Conservation (phyloP, 2,113 vertebrate genomes). For the Ceuthmochares aereus region DNA sequence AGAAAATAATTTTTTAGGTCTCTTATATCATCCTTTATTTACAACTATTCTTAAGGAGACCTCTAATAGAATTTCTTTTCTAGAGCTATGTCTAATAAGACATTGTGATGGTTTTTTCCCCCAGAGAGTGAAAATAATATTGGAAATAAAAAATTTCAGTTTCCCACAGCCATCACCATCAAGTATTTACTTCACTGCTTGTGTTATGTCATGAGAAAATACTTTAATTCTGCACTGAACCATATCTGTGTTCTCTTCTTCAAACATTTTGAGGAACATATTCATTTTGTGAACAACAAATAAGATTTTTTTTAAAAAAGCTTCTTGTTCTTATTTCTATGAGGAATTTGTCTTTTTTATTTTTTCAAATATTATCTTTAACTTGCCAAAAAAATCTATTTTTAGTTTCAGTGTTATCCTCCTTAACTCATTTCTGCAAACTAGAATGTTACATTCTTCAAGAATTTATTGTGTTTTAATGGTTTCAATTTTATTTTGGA, state of each 20-base stretch:
- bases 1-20: not conserved
- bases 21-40: not conserved
- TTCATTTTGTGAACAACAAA: not conserved
- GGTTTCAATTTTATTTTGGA: too few species aligned
- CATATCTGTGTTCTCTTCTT: not conserved
- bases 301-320: not conserved
- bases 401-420: not conserved
- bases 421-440: not conserved
- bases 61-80: not conserved
- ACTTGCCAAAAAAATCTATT: not conserved
- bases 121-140: not conserved
- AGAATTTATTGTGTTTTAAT: not conserved
- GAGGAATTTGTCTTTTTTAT: not conserved
- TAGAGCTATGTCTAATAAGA: not conserved
- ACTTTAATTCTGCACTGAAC: not conserved
- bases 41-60: not conserved
- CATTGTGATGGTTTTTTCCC: not conserved
- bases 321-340: not conserved
- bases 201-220: not conserved
- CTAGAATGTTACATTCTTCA: not conserved
- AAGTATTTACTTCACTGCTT: not conserved
- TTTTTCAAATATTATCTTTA: not conserved
- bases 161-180: not conserved
- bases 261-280: not conserved
- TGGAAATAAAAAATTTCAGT: not conserved